A percentile compares a stretch with the other conserved stretches of the same genome.
Evolutionary conservation across 2,113 vertebrate genomes (phyloP).

Genomic region (Burhinus bistriatus): DNA sequence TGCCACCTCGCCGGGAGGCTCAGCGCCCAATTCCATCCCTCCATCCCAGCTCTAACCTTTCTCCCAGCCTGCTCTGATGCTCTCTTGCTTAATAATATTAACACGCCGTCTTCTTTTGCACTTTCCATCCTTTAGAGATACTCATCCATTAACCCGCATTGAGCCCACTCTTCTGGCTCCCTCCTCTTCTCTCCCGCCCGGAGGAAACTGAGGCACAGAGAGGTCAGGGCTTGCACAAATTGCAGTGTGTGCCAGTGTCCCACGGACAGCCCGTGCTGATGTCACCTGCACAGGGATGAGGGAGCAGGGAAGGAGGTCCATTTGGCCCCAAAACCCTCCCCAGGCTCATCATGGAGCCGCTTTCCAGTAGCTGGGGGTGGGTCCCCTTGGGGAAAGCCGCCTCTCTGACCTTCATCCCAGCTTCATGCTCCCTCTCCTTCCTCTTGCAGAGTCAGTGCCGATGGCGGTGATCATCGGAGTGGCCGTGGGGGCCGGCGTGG

Average conservation of each 20-base stretch:
- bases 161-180: background rate
- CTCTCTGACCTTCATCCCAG: background rate
- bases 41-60: background rate
- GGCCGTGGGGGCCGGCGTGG: conserved; percentile 94
- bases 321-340: background rate
- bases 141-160: background rate
- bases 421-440: conserved; percentile 19
- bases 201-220: conserved; percentile 46
- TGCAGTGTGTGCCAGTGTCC: background rate
- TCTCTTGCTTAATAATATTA: background rate
- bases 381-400: background rate
- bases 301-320: background rate
- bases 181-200: background rate
- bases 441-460: conserved; percentile 89
- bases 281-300: background rate
- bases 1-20: background rate
- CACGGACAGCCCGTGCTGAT: background rate
- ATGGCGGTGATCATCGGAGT: conserved; percentile 98
- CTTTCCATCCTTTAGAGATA: background rate
- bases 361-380: background rate
- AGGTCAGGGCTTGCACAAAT: background rate
- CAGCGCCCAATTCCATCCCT: background rate
- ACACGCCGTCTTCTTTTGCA: accelerated
- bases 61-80: background rate
- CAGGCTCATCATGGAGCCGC: background rate